Base-by-base conservation (phyloP, 2,888 invertebrate genomes). In the Plagodis dolabraria region DNA sequence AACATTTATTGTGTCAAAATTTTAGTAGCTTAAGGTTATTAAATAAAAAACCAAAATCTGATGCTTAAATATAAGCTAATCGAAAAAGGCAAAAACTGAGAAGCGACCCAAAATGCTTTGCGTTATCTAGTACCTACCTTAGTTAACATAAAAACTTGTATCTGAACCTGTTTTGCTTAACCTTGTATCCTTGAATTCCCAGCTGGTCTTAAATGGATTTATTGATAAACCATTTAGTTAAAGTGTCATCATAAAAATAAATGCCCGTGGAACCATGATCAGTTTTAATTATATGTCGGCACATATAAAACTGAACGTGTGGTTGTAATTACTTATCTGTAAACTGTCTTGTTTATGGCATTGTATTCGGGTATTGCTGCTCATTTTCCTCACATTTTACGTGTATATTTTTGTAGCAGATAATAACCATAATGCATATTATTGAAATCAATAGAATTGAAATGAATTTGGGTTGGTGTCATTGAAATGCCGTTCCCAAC, bases 281-380 rank as follows among this genome's bases (percentile, higher is more conserved):
- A 55, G 34, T 52, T 56, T 54, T 50, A 56, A 46, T 43, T 34
- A 50, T 35, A 51, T 34, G 50, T 53, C 45, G 57, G 50, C 46
- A 42, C 35, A 47, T 53, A 44, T 48, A 47, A 70, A 53, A 38
- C n/a, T 45, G 22, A 52, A 46, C 7, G 62, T 62, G 63, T 48
- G 61, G 66, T 44, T 43, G 60, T 53, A 55, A 73, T 72, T 56
- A 68, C 61, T 64, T 64, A 48, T 50, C n/a, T 45, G 52, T 10
- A 47, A 54, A 9, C 57, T 47, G 53, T n/a, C 60, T 55, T 46
- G 12, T 58, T 65, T 57, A 60, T 40, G 45, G 53, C 22, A 12
- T 33, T 57, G 34, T 53, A 11, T 60, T 52, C 44, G 34, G n/a
- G 8, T 48, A 43, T 22, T 36, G 8, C 40, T 34, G 12, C 42